Evolutionary conservation across 2,888 invertebrate genomes (phyloP), one percentile per base, ranked within the genome.

Genomic region (Reticulitermes lucifugus): DNA sequence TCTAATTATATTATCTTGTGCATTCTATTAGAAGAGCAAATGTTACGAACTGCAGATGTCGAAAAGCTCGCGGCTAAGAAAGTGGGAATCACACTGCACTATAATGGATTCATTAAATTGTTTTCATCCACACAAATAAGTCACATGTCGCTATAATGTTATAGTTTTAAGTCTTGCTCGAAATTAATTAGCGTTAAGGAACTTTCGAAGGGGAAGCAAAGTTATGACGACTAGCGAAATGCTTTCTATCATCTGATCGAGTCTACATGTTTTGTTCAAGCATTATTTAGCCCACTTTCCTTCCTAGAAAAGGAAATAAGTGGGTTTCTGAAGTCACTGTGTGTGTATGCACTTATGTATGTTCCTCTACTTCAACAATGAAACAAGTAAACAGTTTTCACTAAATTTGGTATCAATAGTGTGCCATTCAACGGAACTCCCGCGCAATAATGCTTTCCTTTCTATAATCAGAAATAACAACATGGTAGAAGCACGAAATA

Each of bases 1-100:
- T 46, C 46, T 77, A 77, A 77, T 51, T 77, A 77, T 77, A 77
- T 77, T 77, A 51, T 77, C 46, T 77, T n/a, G 77, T 43, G 51
- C 51, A 77, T 77, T 77, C 77, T 77, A 43, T 51, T 77, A 77
- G n/a, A 41, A 46, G 77, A 5, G 77, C 14, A 77, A 77, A 51
- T 46, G 77, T 77, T 77, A 46, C 77, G 22, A 77, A 51, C 77
- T 77, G 46, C 4, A 77, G 51, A 43, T 77, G 51, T 77, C 46
- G 9, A 77, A 77, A 43, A 7, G 22, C 77, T 51, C 7, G 14
- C 4, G 75, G 41, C 75, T 43, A 18, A 35, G 21, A 41, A 75
- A 9, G 35, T 35, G 35, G 1, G 35, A 75, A 12, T 43, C 43
- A 77, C 77, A 51, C 77, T 77, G n/a, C 5, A 18, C 10, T 77